Evolutionary conservation across 2,888 invertebrate genomes (phyloP), one percentile per base, ranked within the genome.

Genomic region (Microctonus brassicae): DNA sequence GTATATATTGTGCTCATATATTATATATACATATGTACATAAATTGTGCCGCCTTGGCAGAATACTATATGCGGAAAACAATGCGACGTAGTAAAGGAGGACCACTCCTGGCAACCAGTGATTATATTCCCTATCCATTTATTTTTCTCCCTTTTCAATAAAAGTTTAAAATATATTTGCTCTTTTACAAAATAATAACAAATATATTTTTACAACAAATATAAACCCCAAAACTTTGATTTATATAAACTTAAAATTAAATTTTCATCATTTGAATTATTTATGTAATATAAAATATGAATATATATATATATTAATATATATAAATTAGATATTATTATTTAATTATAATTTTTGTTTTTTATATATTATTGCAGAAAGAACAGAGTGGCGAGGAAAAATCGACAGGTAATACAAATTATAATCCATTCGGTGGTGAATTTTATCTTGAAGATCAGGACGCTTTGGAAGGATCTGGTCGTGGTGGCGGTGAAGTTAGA

Each of bases 361-460:
- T 13, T 57, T 68, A 57, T 68, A 57, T 24, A 70, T 26, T 55
- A 26, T 33, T 81, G 1, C 79, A 86, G 86, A 85, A 87, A 75
- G 85, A 84, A 60, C 83, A 80, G 71, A 83, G 73, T 76, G 79
- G 79, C 72, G 81, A 79, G 69, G 85, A 83, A 55, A 82, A 83
- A 75, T 81, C 81, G 29, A 81, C 89, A 75, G 89, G 86, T 47
- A 82, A 82, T 72, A 78, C 83, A 70, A 77, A 89, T 83, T 90
- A 89, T 78, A 88, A 89, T 70, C 86, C 89, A 63, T 85, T 88
- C 71, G 89, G 89, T 81, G 90, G 90, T 85, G 93, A 94, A 85
- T 90, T 93, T 81, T 94, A 93, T 89, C 91, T 94, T 86, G 94
- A 94, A 89, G 94, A 94, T 88, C 87, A 87, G 74, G 94, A 93